Evolutionary conservation across 2,113 vertebrate genomes (phyloP).

Genomic region (Tichodroma muraria): DNA sequence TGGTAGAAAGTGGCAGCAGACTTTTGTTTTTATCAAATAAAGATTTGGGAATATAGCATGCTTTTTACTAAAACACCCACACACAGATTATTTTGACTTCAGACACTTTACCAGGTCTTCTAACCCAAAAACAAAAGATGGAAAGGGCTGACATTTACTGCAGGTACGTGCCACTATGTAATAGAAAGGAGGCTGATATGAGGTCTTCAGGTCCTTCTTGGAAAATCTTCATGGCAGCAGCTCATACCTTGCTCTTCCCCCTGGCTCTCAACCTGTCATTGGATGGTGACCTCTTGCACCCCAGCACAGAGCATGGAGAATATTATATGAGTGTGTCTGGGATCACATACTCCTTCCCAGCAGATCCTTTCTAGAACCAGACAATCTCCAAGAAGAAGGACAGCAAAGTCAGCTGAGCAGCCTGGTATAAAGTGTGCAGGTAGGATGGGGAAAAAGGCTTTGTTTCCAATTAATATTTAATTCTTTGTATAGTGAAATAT

Average conservation of each 20-base stretch:
- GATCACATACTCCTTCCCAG: background rate
- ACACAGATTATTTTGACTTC: background rate
- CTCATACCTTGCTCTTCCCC: background rate
- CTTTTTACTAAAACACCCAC: background rate
- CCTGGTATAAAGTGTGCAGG: background rate
- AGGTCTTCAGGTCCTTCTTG: background rate
- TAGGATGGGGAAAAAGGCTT: background rate
- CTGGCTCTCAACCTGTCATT: fast-evolving
- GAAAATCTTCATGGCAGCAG: background rate
- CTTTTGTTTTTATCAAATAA: background rate
- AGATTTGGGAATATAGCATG: background rate
- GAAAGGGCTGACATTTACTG: background rate
- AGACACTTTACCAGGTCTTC: background rate
- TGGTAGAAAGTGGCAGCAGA: background rate
- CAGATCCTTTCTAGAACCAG: background rate
- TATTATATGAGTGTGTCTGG: background rate
- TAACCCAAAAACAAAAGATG: background rate
- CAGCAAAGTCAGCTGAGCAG: background rate
- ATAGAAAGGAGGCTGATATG: background rate
- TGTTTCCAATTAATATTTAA: background rate
- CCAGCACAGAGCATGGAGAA: background rate
- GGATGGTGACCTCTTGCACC: background rate
- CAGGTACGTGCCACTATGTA: background rate
- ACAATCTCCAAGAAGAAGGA: background rate
- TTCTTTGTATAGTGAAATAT: background rate